Conservation (phyloP, 2,888 invertebrate species). For the Eumacrocentrus americanus region DNA sequence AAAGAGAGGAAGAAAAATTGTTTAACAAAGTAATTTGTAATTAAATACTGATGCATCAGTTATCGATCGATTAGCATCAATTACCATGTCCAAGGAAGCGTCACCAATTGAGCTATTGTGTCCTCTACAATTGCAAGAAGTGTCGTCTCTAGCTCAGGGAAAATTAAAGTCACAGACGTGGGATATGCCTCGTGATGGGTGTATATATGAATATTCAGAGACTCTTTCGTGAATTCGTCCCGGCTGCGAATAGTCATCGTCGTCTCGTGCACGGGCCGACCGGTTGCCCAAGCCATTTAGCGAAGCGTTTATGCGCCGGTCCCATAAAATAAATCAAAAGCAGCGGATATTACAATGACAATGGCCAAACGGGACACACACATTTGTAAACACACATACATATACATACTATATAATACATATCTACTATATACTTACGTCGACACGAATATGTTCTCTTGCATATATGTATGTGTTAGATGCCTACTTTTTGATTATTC, state of each 20-base stretch:
- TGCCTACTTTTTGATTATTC: neutral
- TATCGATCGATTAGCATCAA: too few species aligned
- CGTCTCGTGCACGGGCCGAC: slow-evolving; percentile 22
- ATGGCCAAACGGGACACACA: slow-evolving; percentile 35
- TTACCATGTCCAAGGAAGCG: too few species aligned
- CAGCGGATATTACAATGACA: slow-evolving; percentile 53
- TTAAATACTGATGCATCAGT: too few species aligned
- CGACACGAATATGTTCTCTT: slow-evolving; percentile 2
- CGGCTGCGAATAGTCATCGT: slow-evolving; percentile 20
- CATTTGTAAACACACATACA: neutral
- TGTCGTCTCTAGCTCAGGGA: neutral
- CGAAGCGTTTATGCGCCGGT: slow-evolving; percentile 43
- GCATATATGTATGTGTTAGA: neutral
- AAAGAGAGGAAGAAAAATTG: too few species aligned
- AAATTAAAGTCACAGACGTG: neutral
- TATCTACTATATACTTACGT: slow-evolving; percentile 7
- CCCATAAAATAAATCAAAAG: slow-evolving; percentile 54
- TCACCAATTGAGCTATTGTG: too few species aligned
- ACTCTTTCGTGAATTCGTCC: slow-evolving; percentile 30
- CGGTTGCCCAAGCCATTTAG: slow-evolving; percentile 37
- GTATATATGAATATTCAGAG: slow-evolving; percentile 8
- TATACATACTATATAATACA: neutral
- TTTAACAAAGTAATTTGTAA: too few species aligned
- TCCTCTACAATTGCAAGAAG: neutral
- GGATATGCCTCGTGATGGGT: neutral